A percentile compares a stretch with the other conserved stretches of the same genome.
These are phyloP conservation scores for Drosophila mercatorum DNA, from an alignment of 2,888 invertebrate species.

Conservation along the genomic window DNA sequence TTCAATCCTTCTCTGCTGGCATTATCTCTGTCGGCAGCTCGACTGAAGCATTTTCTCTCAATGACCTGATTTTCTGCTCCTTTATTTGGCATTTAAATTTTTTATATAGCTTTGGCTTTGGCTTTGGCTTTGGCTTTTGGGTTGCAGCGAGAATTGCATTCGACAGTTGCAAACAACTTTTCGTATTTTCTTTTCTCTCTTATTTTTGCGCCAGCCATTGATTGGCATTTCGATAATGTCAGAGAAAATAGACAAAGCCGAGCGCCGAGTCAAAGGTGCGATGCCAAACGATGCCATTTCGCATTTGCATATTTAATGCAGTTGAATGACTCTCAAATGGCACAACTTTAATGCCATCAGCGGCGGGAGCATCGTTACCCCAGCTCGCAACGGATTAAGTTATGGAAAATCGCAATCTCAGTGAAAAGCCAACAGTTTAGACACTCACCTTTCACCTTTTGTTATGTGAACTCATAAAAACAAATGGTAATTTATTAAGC, in stretches of 20 bases:
- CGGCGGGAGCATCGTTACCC: neutral
- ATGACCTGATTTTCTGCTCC: constrained; percentile 24
- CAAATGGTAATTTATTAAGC: constrained; percentile 11
- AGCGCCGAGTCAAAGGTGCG: constrained; percentile 50
- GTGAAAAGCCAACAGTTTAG: constrained; percentile 40
- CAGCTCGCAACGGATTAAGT: constrained; percentile 39
- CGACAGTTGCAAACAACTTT: constrained; percentile 40
- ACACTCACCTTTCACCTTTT: constrained; percentile 49
- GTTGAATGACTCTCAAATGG: constrained; percentile 59
- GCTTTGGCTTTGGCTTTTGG: neutral
- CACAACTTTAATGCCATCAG: constrained; percentile 53
- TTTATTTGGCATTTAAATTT: constrained; percentile 21
- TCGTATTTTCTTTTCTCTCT: neutral
- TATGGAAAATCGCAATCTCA: constrained; percentile 38
- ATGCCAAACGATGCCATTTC: constrained; percentile 49
- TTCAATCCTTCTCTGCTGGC: neutral
- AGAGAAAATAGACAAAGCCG: constrained; percentile 40
- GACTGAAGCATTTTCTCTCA: constrained; percentile 4
- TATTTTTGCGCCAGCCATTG: constrained; percentile 30
- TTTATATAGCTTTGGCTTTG: constrained; percentile 16
- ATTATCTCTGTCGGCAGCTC: constrained; percentile 8
- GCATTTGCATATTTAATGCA: constrained; percentile 74
- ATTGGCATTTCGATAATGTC: constrained; percentile 66
- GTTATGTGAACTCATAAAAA: constrained; percentile 30
- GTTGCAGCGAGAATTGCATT: constrained; percentile 23